These are phyloP conservation scores for Rhyacophila evoluta DNA, from an alignment of 2,888 invertebrate genomes.

Conservation along the genomic window DNA sequence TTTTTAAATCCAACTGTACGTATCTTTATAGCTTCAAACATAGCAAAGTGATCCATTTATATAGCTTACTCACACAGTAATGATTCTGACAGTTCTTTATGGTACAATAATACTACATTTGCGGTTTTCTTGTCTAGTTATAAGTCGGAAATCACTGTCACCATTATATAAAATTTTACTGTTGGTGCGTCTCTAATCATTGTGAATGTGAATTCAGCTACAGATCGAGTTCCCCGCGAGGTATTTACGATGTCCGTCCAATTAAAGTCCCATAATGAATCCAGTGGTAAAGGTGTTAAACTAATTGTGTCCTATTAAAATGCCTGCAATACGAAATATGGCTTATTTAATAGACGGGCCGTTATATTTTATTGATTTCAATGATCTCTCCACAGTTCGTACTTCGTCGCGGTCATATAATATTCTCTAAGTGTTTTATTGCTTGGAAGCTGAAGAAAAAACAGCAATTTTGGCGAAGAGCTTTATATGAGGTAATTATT, in stretches of 20 bases:
- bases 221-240: background rate
- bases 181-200: background rate
- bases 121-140: background rate
- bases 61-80: too few relatives aligned
- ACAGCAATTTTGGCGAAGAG: background rate
- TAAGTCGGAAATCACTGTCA: background rate
- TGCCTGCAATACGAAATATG: background rate
- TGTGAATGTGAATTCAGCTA: background rate
- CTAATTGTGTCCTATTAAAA: background rate
- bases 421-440: background rate
- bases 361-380: constrained; percentile 6
- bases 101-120: background rate
- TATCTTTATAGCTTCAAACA: background rate
- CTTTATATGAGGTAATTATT: background rate
- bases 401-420: background rate
- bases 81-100: background rate
- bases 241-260: constrained; percentile 9
- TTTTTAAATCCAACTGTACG: background rate
- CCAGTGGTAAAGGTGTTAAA: background rate
- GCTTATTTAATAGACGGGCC: background rate
- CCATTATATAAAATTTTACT: background rate
- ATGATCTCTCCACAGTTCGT: background rate
- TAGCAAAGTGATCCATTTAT: background rate
- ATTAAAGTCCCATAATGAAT: background rate
- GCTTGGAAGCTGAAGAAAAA: background rate